These are phyloP conservation scores for Mus spicilegus DNA, from an alignment of 2,113 vertebrate genomes.

Conservation along the genomic window DNA sequence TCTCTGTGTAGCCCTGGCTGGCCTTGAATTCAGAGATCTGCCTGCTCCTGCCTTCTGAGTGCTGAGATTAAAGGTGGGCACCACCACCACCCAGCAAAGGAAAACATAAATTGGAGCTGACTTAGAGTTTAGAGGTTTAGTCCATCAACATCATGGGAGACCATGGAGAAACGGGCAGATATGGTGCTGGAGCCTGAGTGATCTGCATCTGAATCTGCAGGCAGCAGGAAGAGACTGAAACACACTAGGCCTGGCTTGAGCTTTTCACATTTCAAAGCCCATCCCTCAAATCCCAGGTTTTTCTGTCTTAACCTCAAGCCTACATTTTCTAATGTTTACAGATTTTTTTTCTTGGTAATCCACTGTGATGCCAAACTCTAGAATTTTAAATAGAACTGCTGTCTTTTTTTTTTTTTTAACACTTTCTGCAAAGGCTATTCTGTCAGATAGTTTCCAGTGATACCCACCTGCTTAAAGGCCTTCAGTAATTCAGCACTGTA, in stretches of 20 bases:
- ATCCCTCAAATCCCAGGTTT: not conserved
- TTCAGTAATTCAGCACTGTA: not conserved
- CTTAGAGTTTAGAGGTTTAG: not conserved
- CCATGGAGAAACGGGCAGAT: not conserved
- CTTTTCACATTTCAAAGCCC: not conserved
- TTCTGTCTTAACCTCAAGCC: not conserved
- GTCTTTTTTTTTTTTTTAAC: too few relatives aligned
- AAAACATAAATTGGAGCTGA: not conserved
- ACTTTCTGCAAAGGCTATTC: not conserved
- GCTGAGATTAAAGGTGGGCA: not conserved
- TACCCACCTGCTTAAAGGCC: not conserved
- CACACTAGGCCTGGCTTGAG: not conserved
- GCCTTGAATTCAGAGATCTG: not conserved
- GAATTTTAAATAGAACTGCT: not conserved
- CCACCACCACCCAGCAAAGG: not conserved
- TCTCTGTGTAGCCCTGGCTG: not conserved
- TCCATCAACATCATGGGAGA: not conserved
- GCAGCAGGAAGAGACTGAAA: not conserved
- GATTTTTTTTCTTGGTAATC: not conserved
- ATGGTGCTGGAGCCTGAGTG: not conserved
- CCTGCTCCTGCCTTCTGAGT: not conserved
- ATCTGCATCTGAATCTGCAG: not conserved
- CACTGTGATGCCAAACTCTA: not conserved
- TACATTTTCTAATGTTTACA: not conserved
- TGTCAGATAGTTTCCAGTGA: not conserved